phyloP scores from a whole-genome alignment of 2,797 vertebrate species.

The Ambastaia sidthimunki region DNA sequence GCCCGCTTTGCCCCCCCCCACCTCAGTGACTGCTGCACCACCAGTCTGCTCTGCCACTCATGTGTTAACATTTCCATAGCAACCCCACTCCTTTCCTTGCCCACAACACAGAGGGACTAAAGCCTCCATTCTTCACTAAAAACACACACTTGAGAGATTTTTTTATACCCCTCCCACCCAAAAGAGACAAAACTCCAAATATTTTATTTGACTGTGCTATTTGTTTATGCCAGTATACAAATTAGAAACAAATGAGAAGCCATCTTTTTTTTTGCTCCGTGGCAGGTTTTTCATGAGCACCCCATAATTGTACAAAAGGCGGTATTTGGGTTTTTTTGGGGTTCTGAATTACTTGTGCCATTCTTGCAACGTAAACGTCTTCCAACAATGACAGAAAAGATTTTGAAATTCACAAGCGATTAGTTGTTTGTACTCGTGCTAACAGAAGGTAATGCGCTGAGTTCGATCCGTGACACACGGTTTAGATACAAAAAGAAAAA shows the following conservation, averaged over 20 bases:
- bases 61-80: slow-evolving; percentile 85
- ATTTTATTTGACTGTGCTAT: slow-evolving; percentile 39
- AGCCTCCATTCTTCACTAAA: slow-evolving; percentile 59
- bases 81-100: slow-evolving; percentile 81
- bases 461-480: slow-evolving; percentile 72
- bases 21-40: slow-evolving; percentile 76
- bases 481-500: slow-evolving; percentile 76
- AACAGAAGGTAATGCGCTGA: slow-evolving; percentile 22
- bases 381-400: background rate
- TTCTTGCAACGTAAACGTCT: background rate
- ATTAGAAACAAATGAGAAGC: slow-evolving; percentile 38
- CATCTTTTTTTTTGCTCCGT: slow-evolving; percentile 21
- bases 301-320: slow-evolving; percentile 34
- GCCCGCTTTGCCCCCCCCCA: slow-evolving; percentile 63
- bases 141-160: slow-evolving; percentile 50
- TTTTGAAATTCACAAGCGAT: background rate
- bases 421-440: slow-evolving; percentile 3
- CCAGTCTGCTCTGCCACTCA: slow-evolving; percentile 80
- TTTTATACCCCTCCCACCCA: slow-evolving; percentile 29
- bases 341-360: background rate
- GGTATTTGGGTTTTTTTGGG: background rate
- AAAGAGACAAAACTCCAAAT: slow-evolving; percentile 46
- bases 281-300: slow-evolving; percentile 3
- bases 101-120: slow-evolving; percentile 76
- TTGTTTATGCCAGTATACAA: slow-evolving; percentile 39